phyloP scores from a whole-genome alignment of 2,797 vertebrate species.

The Chelmon rostratus region DNA sequence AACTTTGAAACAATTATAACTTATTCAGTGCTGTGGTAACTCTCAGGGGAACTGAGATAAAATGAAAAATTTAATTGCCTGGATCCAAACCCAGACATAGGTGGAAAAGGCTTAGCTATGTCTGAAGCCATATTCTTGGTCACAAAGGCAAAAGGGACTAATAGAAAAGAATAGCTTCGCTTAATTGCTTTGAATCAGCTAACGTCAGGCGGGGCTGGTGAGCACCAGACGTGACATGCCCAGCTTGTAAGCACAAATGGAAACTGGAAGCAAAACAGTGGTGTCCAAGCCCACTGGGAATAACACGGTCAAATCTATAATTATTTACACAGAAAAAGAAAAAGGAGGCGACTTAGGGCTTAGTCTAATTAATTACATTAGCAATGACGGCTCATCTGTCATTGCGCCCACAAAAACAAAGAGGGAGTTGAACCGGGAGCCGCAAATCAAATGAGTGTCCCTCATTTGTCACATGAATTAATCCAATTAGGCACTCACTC shows the following conservation, averaged over 20 bases:
- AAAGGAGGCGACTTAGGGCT: slow-evolving; percentile 36
- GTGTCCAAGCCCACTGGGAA: slow-evolving; percentile 55
- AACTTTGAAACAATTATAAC: slow-evolving; percentile 1
- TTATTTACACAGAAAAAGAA: slow-evolving; percentile 38
- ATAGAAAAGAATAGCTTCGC: slow-evolving; percentile 21
- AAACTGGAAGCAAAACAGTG: slow-evolving; percentile 45
- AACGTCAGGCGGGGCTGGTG: slow-evolving; percentile 7
- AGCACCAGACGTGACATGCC: slow-evolving; percentile 65
- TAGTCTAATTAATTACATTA: slow-evolving; percentile 74
- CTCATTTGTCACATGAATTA: slow-evolving; percentile 61
- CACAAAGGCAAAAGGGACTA: slow-evolving; percentile 19
- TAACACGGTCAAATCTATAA: slow-evolving; percentile 32
- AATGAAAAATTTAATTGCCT: slow-evolving; percentile 24
- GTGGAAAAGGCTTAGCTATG: slow-evolving; percentile 9
- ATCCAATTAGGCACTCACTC: slow-evolving; percentile 62
- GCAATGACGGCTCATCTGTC: slow-evolving; percentile 59
- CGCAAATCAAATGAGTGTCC: slow-evolving; percentile 70
- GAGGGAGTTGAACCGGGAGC: slow-evolving; percentile 28
- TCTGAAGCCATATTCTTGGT: slow-evolving; percentile 19
- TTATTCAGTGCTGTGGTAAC: slow-evolving; percentile 1
- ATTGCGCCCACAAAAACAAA: slow-evolving; percentile 30
- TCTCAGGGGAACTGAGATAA: slow-evolving; percentile 25
- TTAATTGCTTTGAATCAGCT: slow-evolving; percentile 51
- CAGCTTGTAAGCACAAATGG: slow-evolving; percentile 50
- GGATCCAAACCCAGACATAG: slow-evolving; percentile 25